Evolutionary conservation across 2,113 vertebrate genomes (phyloP).

Genomic region (Siniperca knerii): DNA sequence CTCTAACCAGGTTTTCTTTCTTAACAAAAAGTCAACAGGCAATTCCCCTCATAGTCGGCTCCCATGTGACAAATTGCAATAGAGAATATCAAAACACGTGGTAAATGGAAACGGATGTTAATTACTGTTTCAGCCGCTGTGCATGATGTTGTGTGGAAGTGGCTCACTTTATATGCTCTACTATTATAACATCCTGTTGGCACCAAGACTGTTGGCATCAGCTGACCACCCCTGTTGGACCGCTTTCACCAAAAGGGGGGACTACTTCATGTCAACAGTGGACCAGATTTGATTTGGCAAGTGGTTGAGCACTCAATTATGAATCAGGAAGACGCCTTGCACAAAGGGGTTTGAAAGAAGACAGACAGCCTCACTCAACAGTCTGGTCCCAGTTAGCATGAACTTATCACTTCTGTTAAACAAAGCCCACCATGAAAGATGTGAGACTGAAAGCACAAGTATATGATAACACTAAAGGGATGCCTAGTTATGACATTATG

Average conservation of each 20-base stretch:
- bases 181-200: conserved; percentile 78
- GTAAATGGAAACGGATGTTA: conserved; percentile 69
- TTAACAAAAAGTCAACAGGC: conserved; percentile 45
- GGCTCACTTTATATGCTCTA: conserved; percentile 65
- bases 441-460: conserved; percentile 40
- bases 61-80: conserved; percentile 62
- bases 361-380: conserved; percentile 65
- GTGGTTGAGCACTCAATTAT: conserved; percentile 47
- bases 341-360: conserved; percentile 52
- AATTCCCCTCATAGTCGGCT: conserved; percentile 38
- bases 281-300: conserved; percentile 64
- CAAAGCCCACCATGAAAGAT: conserved; percentile 48
- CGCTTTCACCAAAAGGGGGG: conserved; percentile 45
- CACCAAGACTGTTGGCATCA: conserved; percentile 68
- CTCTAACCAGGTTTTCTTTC: conserved; percentile 27
- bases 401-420: conserved; percentile 70
- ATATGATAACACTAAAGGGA: conserved; percentile 30
- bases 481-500: conserved; percentile 41
- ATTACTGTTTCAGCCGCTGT: conserved; percentile 52
- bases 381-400: conserved; percentile 55
- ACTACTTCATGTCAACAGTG: conserved; percentile 56
- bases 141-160: conserved; percentile 49
- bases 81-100: conserved; percentile 66
- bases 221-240: conserved; percentile 50
- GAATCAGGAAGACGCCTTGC: conserved; percentile 52